Conservation (phyloP, 1,140 invertebrate genomes). For the Lepidotrigona ventralis region DNA sequence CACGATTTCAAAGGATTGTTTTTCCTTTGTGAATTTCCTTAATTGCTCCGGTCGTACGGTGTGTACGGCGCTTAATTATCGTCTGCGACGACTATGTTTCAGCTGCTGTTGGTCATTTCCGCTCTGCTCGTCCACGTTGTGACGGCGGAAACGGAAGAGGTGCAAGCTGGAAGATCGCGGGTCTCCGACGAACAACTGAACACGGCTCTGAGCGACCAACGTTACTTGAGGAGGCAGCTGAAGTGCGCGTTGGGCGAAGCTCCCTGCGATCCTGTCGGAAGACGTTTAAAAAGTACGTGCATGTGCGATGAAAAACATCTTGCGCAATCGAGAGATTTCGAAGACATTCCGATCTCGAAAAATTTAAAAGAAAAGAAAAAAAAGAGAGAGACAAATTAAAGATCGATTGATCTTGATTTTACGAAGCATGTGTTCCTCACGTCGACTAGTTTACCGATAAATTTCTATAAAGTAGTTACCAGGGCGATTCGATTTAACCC, state of each 20-base stretch:
- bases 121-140: slow-evolving; percentile 22
- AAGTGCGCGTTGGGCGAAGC: slow-evolving; percentile 87
- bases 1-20: too few species aligned
- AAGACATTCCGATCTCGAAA: too few species aligned
- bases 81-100: slow-evolving; percentile 33
- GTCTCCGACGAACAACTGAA: slow-evolving; percentile 85
- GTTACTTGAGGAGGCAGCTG: slow-evolving; percentile 85
- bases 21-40: neutral
- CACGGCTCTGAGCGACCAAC: slow-evolving; percentile 83
- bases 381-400: too few species aligned
- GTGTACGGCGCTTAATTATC: slow-evolving; percentile 7
- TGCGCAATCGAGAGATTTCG: too few species aligned
- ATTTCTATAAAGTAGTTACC: slow-evolving; percentile 56
- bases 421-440: too few species aligned
- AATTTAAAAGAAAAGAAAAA: too few species aligned
- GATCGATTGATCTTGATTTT: too few species aligned
- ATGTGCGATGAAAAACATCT: too few species aligned
- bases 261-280: slow-evolving; percentile 85
- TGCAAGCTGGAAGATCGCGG: slow-evolving; percentile 70
- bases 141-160: slow-evolving; percentile 45
- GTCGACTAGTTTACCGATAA: slow-evolving; percentile 34
- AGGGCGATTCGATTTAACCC: slow-evolving; percentile 44
- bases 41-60: neutral
- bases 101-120: slow-evolving; percentile 47
- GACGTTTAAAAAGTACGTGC: slow-evolving; percentile 84